phyloP scores from a whole-genome alignment of 2,888 invertebrate genomes.

The Bugulina stolonifera region DNA sequence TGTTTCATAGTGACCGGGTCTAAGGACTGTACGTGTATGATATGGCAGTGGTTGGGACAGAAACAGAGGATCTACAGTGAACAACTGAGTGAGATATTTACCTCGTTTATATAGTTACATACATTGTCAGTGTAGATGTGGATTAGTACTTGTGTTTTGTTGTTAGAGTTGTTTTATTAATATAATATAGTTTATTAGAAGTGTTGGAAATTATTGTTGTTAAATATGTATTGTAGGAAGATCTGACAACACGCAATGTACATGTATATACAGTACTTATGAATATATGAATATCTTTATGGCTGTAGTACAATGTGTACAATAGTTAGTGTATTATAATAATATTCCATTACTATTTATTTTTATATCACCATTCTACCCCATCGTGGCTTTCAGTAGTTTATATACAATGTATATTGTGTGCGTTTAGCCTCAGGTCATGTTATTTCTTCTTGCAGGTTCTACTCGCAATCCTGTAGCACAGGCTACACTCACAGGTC shows the following conservation, averaged over 20 bases:
- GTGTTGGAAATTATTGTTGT: neutral
- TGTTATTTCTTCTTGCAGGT: conserved; percentile 2
- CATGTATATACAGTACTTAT: no score
- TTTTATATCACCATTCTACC: no score
- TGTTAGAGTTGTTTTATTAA: neutral
- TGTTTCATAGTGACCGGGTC: conserved; percentile 98
- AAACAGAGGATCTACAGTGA: conserved; percentile 70
- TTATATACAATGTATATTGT: no score
- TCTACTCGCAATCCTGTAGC: conserved; percentile 68
- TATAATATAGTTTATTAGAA: neutral
- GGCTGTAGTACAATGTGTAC: no score
- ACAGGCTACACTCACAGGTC: conserved; percentile 91
- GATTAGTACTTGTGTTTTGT: neutral
- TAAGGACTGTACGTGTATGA: conserved; percentile 91
- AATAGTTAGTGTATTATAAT: no score
- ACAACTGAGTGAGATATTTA: conserved; percentile 1
- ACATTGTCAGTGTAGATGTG: neutral
- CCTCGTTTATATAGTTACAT: neutral
- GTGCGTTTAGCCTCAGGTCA: no score
- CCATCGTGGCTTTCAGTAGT: no score
- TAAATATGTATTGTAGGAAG: neutral
- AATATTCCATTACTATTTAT: no score
- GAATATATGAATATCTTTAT: no score
- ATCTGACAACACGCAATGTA: no score
- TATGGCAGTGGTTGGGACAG: conserved; percentile 93